Base-by-base conservation (phyloP, 2,797 vertebrate genomes). In the Sternotherus odoratus region DNA sequence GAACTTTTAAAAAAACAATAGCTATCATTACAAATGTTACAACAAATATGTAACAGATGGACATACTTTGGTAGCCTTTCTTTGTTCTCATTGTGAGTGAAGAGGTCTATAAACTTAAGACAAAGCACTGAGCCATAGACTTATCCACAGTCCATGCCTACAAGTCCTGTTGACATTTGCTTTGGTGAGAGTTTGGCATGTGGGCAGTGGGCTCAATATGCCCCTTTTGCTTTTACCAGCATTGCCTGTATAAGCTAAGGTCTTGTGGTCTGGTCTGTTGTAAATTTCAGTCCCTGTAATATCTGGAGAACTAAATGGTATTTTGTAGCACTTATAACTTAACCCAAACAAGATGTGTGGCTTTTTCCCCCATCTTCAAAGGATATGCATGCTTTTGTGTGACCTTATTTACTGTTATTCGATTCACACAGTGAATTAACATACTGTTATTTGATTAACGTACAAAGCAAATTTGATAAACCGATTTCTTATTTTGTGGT, bases 201-300 rank as follows among this genome's bases (percentile, higher is more conserved):
- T 95, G 94, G 85, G 66, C 88, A 93, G 49, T 72, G 84, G 91
- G 48, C 79, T 94, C 87, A 60, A 91, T 94, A 96, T 97, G 94
- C 63, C 69, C 91, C 87, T 88, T 83, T 75, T 48, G 39, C 53
- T 93, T 91, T 88, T 93, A 48, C 33, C 79, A 0, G 0, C 0
- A 1, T 89, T 96, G 86, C 78, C 88, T 54, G 77, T 36, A 82
- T 72, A 0, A 86, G 87, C 1, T 78, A 86, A 92, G 49, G 81
- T 96, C 79, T 87, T 36, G 79, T 95, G 79, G 72, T 95, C 86
- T 83, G 82, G 50, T 33, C 80, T 94, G 15, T 91, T 96, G 69
- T 74, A 69, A 69, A 39, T 39, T 36, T 69, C 66, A 39, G 86
- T 93, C 81, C 79, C 66, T 0, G 0, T 84, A 28, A 0, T 0